Percentiles rank a stretch among this genome's conserved stretches.
Evolutionary conservation across 2,797 vertebrate species (phyloP).

Genomic region (Rhyacichthys aspro): DNA sequence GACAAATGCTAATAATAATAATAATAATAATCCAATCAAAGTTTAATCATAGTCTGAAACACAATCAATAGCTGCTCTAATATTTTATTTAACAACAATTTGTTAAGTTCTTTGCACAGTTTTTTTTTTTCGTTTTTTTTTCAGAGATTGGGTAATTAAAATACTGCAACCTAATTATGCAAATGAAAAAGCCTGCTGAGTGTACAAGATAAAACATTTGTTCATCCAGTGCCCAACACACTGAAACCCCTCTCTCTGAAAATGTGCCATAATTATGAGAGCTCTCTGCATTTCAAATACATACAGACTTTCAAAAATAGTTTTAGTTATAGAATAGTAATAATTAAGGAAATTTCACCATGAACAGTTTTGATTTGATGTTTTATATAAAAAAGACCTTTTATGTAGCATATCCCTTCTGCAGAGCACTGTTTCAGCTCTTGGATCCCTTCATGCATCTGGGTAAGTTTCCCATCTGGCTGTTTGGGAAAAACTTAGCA

Average conservation of each 20-base stretch:
- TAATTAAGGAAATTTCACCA: too few species aligned
- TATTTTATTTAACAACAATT: conserved; percentile 6
- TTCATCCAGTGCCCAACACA: neutral
- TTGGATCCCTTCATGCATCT: neutral
- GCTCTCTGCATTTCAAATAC: too few species aligned
- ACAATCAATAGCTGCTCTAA: conserved; percentile 7
- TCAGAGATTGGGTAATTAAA: neutral
- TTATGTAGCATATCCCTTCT: too few species aligned
- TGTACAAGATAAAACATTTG: conserved; percentile 1
- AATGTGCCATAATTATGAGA: too few species aligned
- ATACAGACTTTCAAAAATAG: too few species aligned
- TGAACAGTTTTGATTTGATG: too few species aligned
- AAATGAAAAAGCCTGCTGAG: neutral
- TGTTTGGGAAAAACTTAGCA: conserved; percentile 6
- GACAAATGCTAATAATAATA: neutral
- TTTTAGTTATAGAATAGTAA: too few species aligned
- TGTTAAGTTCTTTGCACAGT: neutral
- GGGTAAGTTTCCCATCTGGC: neutral
- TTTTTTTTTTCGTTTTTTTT: neutral
- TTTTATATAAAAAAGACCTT: too few species aligned
- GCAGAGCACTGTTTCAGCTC: neutral
- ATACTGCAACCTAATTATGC: neutral
- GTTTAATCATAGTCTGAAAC: conserved; percentile 7
- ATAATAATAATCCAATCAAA: neutral
- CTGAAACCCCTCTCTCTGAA: too few species aligned